Percentiles rank a stretch among this genome's conserved stretches.
Conservation (phyloP, 2,113 vertebrate genomes). For the Rhombomys opimus region DNA sequence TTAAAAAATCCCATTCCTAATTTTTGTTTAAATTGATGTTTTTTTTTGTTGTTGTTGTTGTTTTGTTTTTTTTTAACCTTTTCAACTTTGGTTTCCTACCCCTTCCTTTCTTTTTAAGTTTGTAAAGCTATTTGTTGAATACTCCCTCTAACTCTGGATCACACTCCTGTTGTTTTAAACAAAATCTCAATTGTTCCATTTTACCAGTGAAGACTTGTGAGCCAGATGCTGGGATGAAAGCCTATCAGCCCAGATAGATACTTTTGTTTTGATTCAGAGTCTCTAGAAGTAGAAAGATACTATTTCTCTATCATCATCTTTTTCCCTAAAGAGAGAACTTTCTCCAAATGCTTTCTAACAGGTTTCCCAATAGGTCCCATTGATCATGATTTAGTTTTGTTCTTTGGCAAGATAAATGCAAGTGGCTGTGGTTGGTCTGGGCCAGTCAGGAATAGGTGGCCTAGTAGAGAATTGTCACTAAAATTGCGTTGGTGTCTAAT, state of each 20-base stretch:
- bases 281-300: not conserved
- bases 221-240: no score
- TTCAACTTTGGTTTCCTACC: not conserved
- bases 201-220: no score
- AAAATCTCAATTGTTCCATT: no score
- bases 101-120: not conserved
- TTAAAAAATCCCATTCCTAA: not conserved
- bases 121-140: not conserved
- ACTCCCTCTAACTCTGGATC: not conserved
- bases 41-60: no score
- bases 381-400: slow-evolving; percentile 29
- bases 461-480: not conserved
- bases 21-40: not conserved
- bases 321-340: not conserved
- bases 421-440: not conserved
- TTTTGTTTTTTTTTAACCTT: not conserved
- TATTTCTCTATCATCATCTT: not conserved
- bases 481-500: not conserved
- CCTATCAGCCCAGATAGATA: no score
- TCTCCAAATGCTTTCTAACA: not conserved
- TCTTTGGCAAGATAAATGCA: slow-evolving; percentile 10
- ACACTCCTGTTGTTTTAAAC: not conserved
- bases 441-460: not conserved
- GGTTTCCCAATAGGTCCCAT: not conserved
- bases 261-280: not conserved